A percentile compares a stretch with the other conserved stretches of the same genome.
phyloP scores from a whole-genome alignment of 2,888 invertebrate genomes.

The Ecliptopera silaceata region DNA sequence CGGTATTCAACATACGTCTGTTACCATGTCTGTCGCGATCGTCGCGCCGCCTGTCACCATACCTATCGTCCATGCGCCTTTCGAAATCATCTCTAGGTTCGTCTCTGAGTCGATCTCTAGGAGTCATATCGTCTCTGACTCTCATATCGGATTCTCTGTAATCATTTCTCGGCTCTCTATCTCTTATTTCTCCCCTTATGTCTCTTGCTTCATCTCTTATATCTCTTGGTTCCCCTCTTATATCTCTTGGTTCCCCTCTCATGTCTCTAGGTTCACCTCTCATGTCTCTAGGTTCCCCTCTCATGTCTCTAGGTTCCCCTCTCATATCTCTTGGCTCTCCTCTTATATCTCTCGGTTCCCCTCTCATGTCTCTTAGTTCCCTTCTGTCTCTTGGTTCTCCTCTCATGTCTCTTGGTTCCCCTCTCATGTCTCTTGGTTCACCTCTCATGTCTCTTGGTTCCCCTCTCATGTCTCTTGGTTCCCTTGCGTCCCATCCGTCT shows the following conservation, averaged over 20 bases:
- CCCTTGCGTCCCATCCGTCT: slow-evolving; percentile 38
- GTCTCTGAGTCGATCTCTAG: slow-evolving; percentile 25
- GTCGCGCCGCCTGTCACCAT: slow-evolving; percentile 36
- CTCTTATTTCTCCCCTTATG: slow-evolving; percentile 16
- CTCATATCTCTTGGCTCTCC: slow-evolving; percentile 31
- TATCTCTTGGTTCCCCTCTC: slow-evolving; percentile 24
- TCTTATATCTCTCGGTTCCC: slow-evolving; percentile 38
- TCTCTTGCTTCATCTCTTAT: slow-evolving; percentile 5
- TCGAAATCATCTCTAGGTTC: slow-evolving; percentile 41
- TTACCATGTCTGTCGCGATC: slow-evolving; percentile 44
- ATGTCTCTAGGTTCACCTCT: slow-evolving; percentile 37
- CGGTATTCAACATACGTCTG: slow-evolving; percentile 37
- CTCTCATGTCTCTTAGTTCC: slow-evolving; percentile 41
- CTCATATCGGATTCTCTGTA: slow-evolving; percentile 18
- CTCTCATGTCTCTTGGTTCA: slow-evolving; percentile 39
- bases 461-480: slow-evolving; percentile 22
- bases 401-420: slow-evolving; percentile 40
- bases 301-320: slow-evolving; percentile 38
- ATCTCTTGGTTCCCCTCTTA: slow-evolving; percentile 5
- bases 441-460: slow-evolving; percentile 33
- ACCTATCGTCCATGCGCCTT: slow-evolving; percentile 36
- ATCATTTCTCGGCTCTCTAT: slow-evolving; percentile 18
- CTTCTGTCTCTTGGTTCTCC: slow-evolving; percentile 40
- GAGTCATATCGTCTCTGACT: slow-evolving; percentile 16
- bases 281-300: slow-evolving; percentile 39